These are phyloP conservation scores for Hipparchia sbordonii DNA, from an alignment of 2,888 invertebrate species.

Conservation along the genomic window DNA sequence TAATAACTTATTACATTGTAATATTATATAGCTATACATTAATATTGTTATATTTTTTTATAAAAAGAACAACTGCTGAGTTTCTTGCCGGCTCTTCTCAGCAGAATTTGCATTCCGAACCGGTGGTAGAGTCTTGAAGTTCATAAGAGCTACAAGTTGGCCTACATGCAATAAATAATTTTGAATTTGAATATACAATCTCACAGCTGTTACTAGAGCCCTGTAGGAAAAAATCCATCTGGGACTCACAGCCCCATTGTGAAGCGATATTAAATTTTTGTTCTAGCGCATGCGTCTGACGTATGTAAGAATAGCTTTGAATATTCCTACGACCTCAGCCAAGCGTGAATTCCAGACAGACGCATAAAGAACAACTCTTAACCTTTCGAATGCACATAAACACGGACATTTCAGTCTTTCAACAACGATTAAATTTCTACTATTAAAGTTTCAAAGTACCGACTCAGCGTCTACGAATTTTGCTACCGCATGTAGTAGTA, in stretches of 20 bases:
- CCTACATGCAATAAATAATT: no score
- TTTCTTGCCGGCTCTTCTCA: no score
- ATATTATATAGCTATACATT: no score
- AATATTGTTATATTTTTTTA: no score
- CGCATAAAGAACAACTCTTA: conserved; percentile 1
- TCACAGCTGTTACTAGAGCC: background rate
- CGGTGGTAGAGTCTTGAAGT: no score
- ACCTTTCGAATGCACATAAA: conserved; percentile 2
- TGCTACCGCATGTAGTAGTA: background rate
- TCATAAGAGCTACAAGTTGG: no score
- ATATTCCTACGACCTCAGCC: conserved; percentile 8
- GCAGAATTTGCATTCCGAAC: no score
- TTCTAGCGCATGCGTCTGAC: background rate
- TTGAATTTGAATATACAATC: no score
- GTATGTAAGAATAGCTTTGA: conserved; percentile 4
- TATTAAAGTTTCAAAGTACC: background rate
- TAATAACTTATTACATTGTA: no score
- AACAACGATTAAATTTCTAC: background rate
- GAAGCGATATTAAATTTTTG: conserved; percentile 7
- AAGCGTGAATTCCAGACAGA: conserved; percentile 12
- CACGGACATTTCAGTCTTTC: background rate
- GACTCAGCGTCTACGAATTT: conserved; percentile 4
- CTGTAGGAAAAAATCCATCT: background rate
- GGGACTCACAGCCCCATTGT: background rate
- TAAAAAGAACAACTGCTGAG: no score